Base-by-base conservation (phyloP, 2,797 vertebrate species). In the Nyctalus aviator region DNA sequence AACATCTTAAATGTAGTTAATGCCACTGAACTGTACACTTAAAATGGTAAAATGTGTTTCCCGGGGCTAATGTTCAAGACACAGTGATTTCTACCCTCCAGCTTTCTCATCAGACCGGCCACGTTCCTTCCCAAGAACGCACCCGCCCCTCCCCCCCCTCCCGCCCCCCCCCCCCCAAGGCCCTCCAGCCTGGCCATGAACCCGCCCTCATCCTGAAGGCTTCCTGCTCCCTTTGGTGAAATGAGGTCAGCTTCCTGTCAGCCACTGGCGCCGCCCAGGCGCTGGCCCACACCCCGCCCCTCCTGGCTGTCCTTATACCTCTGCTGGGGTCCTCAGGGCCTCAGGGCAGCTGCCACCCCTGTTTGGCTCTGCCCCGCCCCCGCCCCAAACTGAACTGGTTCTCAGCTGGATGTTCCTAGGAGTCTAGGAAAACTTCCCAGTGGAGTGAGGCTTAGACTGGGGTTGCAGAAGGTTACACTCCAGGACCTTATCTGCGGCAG, bases 11-110 rank as follows among this genome's bases (percentile, higher is more conserved):
- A 62, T 27, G 55, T 8, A 30, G n/a, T 10, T 21, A 1, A 21
- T 1, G 44, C 25, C 85, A 21, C 18, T 15, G 59, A 64, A 13
- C 55, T 6, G 21, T 4, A 8, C 11, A 11, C 85, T 50, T 30
- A 37, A 13, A 27, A 64, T 0, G 55, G 55, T 14, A 20, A 8
- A 27, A 62, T 30, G 27, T 62, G 59, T 62, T 62, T 62, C 6
- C 59, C 2, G 0, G 0, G 23, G 23, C 62, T 57, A 2, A 37
- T 0, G 8, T 11, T n/a, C 62, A 32, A 27, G 68, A 30, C 5
- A 2, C 53, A 5, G 14, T 15, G n/a, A 23, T 5, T 9, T 3
- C 55, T 12, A 11, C 20, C 20, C 15, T 17, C 44, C 53, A 15
- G 30, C 91, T 37, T 15, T 53, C 8, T 25, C 64, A 5, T 44